Evolutionary conservation across 2,888 invertebrate genomes (phyloP).

Genomic region (Frankliniella intonsa): DNA sequence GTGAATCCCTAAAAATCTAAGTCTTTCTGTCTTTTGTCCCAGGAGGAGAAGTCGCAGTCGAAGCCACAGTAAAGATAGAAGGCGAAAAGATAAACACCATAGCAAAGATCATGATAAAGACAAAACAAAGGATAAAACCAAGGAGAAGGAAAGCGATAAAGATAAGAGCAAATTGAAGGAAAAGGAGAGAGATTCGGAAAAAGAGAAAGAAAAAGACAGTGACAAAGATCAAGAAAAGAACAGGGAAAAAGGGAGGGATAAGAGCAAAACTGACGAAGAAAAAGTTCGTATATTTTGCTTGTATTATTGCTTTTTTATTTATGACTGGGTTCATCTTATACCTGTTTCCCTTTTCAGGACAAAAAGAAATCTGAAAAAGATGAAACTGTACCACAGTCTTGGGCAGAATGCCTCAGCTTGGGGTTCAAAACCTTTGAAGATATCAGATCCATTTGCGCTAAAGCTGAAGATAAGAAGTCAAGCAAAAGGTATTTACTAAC

Average conservation of each 20-base stretch:
- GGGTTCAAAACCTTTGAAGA: neutral
- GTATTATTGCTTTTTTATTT: neutral
- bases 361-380: neutral
- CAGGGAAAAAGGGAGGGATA: neutral
- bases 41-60: constrained; percentile 8
- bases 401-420: neutral
- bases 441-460: neutral
- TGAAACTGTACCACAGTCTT: neutral
- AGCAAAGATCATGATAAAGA: neutral
- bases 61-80: neutral
- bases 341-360: neutral
- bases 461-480: neutral
- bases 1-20: neutral
- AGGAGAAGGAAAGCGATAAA: neutral
- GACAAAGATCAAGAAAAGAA: neutral
- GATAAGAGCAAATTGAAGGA: neutral
- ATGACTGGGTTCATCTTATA: neutral
- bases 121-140: neutral
- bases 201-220: neutral
- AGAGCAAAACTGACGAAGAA: neutral
- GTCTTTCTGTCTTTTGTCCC: neutral
- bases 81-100: neutral
- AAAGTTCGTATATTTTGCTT: neutral
- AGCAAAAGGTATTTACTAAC: neutral
- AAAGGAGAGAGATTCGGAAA: neutral